Evolutionary conservation across 1,140 invertebrate species (phyloP).

Genomic region (Bombus vancouverensis): DNA sequence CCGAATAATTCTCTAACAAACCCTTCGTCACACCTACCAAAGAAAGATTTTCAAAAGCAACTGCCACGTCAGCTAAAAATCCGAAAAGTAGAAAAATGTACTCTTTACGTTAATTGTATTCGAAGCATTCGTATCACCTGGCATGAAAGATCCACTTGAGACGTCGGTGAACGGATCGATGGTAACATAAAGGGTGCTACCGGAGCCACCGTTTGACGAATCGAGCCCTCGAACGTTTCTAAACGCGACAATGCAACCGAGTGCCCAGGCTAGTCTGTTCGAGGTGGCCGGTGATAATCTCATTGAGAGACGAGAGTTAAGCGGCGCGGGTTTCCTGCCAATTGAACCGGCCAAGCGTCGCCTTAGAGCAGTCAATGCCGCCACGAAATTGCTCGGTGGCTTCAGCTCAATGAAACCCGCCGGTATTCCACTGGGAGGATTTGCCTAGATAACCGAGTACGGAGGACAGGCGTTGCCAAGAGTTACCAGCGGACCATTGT

Average conservation of each 20-base stretch:
- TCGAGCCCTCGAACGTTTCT: constrained; percentile 18
- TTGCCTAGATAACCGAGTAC: constrained; percentile 67
- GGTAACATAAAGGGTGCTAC: constrained; percentile 12
- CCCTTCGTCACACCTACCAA: not conserved
- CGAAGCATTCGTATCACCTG: not conserved
- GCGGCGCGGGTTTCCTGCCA: constrained; percentile 77
- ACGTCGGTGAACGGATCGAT: constrained; percentile 18
- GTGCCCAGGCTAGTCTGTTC: constrained; percentile 27
- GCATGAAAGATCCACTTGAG: constrained; percentile 42
- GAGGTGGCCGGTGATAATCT: constrained; percentile 73
- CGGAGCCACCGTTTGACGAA: constrained; percentile 33
- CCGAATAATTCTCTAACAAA: not conserved
- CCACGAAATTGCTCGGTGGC: constrained; percentile 69
- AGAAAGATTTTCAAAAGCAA: not conserved
- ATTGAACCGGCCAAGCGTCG: constrained; percentile 75
- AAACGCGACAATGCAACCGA: constrained; percentile 51
- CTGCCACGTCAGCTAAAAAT: not conserved
- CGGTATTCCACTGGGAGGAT: constrained; percentile 61
- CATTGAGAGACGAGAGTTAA: constrained; percentile 74
- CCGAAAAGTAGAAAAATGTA: too few relatives aligned
- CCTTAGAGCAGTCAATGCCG: constrained; percentile 67
- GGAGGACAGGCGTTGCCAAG: constrained; percentile 55
- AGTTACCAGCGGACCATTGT: constrained; percentile 37
- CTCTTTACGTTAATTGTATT: not conserved
- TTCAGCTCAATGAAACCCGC: constrained; percentile 65